Evolutionary conservation across 2,113 vertebrate species (phyloP).

Genomic region (Pelecanus crispus): DNA sequence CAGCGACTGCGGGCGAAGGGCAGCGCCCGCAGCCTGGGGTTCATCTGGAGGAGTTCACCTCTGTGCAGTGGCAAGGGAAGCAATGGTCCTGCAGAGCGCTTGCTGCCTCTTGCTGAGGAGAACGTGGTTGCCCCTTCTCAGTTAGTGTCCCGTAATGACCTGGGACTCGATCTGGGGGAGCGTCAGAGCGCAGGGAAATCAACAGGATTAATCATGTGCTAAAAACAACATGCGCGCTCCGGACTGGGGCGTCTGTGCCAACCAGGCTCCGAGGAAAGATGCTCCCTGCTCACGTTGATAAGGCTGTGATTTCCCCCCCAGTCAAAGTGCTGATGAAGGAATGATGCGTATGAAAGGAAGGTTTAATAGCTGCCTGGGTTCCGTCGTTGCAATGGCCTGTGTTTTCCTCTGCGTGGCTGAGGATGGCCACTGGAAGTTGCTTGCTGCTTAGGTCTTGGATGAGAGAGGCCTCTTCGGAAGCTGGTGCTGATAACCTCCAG

Average conservation of each 20-base stretch:
- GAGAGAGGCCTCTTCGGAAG: background rate
- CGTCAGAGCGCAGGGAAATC: background rate
- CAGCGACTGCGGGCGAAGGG: background rate
- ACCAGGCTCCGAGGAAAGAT: background rate
- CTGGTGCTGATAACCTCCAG: background rate
- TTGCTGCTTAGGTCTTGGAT: background rate
- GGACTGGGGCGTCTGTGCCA: background rate
- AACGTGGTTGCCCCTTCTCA: background rate
- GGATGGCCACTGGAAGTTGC: background rate
- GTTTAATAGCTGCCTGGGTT: too few species aligned
- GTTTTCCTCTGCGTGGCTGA: background rate
- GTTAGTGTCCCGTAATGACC: background rate
- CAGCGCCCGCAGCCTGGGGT: background rate
- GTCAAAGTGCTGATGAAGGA: background rate
- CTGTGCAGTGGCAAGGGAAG: fast-evolving
- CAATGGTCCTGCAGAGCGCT: background rate
- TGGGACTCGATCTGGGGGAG: background rate
- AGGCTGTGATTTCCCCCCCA: background rate
- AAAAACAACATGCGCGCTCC: background rate
- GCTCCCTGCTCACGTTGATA: fast-evolving
- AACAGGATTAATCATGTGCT: background rate
- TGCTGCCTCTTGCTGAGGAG: too few species aligned
- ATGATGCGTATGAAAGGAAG: background rate
- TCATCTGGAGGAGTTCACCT: fast-evolving
- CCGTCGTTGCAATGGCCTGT: fast-evolving